These are phyloP conservation scores for Lepidotrigona ventralis DNA, from an alignment of 1,140 invertebrate species.

Conservation along the genomic window DNA sequence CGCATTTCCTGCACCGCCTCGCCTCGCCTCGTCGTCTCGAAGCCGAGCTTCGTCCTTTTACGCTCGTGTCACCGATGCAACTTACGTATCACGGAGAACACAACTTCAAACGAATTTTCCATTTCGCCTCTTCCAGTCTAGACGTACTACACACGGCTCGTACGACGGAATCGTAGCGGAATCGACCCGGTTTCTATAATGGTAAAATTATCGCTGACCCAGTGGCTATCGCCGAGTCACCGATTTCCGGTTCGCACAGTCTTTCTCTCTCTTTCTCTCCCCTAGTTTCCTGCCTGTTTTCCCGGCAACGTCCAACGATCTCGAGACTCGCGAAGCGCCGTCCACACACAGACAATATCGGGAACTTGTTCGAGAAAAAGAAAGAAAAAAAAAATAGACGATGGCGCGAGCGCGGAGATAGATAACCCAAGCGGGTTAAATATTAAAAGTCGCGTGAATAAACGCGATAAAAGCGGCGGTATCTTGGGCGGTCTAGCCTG, in stretches of 20 bases:
- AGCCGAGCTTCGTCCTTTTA: neutral
- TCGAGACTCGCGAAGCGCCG: neutral
- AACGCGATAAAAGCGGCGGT: constrained; percentile 68
- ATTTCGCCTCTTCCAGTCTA: neutral
- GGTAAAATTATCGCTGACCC: neutral
- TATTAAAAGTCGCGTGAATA: constrained; percentile 78
- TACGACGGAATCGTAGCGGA: neutral
- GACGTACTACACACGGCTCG: too few species aligned
- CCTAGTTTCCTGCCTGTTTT: too few species aligned
- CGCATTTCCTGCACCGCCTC: neutral
- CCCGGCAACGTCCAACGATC: neutral
- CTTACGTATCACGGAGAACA: neutral
- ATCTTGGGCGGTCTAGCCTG: constrained; percentile 62
- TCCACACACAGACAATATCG: neutral
- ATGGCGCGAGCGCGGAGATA: constrained; percentile 52
- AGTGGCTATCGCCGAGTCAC: neutral
- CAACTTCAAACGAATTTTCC: neutral
- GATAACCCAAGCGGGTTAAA: constrained; percentile 76
- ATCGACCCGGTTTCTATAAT: neutral
- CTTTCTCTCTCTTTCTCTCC: too few species aligned
- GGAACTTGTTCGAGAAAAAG: constrained; percentile 64
- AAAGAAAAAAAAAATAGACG: constrained; percentile 36
- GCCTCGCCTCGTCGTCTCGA: too few species aligned
- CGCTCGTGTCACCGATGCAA: neutral
- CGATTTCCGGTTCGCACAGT: constrained; percentile 8